Percentiles rank a stretch among this genome's conserved stretches.
Conservation (phyloP, 2,113 vertebrate species). For the Diglossa brunneiventris region DNA sequence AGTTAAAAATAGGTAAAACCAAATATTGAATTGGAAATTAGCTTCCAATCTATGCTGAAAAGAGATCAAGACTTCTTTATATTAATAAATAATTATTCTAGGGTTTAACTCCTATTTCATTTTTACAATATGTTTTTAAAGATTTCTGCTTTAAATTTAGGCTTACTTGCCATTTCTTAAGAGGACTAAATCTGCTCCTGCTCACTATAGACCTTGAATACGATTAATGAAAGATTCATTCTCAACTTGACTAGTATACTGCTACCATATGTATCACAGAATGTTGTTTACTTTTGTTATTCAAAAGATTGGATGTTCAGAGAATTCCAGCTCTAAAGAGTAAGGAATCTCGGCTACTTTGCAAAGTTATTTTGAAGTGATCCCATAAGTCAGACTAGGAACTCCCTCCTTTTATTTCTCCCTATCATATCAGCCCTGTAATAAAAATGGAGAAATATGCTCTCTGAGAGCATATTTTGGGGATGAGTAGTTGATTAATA, state of each 20-base stretch:
- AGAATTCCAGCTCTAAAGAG: not conserved
- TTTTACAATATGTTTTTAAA: not conserved
- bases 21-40: conserved; percentile 40
- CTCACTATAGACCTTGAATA: not conserved
- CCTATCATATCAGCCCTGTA: not conserved
- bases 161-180: not conserved
- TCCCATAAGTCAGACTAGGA: not conserved
- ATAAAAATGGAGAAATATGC: not conserved
- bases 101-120: not conserved
- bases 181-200: not conserved
- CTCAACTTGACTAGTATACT: not conserved
- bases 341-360: not conserved
- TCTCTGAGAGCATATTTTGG: not conserved
- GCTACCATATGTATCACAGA: not conserved
- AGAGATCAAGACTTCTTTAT: not conserved
- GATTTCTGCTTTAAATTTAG: not conserved
- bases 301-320: not conserved
- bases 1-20: conserved; percentile 47
- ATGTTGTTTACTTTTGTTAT: not conserved
- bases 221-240: not conserved
- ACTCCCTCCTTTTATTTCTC: not conserved
- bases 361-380: not conserved
- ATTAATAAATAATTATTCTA: not conserved
- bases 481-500: not conserved
- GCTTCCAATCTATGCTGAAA: conserved; percentile 35